Evolutionary conservation across 1,140 invertebrate species (phyloP), one percentile per base, ranked within the genome.

Genomic region (Euglossa dilemma): DNA sequence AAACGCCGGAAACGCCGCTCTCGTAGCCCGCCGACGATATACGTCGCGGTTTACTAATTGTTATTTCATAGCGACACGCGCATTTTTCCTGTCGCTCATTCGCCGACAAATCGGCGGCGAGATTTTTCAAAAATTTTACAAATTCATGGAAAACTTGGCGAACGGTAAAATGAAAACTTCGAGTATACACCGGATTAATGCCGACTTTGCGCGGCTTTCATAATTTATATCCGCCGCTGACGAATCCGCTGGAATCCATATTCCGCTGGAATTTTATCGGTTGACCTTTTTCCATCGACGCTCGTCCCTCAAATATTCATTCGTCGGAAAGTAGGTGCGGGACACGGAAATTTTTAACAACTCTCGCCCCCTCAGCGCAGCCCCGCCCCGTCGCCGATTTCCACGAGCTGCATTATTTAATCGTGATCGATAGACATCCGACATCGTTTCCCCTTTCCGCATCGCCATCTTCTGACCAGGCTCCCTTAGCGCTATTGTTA

Each of bases 341-440:
- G 25, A 72, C 25, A n/a, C 59, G 20, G 23, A 52, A 80, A 74
- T 80, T 80, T 64, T 74, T 74, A 64, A 74, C 57, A 73, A 23
- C 47, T 52, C 45, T 9, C 4, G 11, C 18, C n/a, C 20, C 9
- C n/a, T n/a, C n/a, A n/a, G n/a, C n/a, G n/a, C n/a, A n/a, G n/a
- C n/a, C n/a, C n/a, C n/a, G n/a, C n/a, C n/a, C 25, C 28, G 14
- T 4, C 50, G 25, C 16, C 54, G 23, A 43, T 63, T 50, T 12
- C 8, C 45, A 9, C 47, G 52, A 23, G 23, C 20, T 80, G 57
- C 56, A 80, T 80, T 80, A 80, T 80, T 80, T 80, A 80, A 36
- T 73, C 18, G 5, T 23, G 47, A 63, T 63, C 78, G 67, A 73
- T 80, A 73, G 25, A 8, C 57, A 18, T 28, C 45, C 36, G 9